Conservation (phyloP, 2,888 invertebrate species). For the Drosophila melanosoma region DNA sequence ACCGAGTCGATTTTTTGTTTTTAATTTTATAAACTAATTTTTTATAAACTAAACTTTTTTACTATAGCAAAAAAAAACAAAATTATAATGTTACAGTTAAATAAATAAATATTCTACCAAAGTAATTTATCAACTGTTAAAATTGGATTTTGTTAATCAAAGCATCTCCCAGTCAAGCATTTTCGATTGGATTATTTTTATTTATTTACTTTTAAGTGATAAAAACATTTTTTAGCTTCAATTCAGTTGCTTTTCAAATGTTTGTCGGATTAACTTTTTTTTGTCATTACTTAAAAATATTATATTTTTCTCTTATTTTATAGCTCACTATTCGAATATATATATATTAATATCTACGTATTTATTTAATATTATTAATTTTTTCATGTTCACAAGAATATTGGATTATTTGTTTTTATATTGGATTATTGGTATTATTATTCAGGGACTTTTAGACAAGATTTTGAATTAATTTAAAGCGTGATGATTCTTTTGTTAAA, state of each 20-base stretch:
- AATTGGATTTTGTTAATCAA: background rate
- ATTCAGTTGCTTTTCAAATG: background rate
- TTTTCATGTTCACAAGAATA: too few species aligned
- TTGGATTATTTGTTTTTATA: background rate
- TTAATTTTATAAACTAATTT: background rate
- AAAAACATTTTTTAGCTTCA: background rate
- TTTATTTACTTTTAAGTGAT: background rate
- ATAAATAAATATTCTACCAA: background rate
- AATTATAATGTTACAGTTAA: background rate
- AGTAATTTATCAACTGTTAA: background rate
- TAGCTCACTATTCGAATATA: background rate
- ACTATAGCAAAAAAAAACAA: background rate
- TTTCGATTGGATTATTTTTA: background rate
- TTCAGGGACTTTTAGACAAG: background rate
- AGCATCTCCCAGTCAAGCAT: background rate
- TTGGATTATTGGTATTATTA: too few species aligned
- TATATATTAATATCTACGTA: background rate
- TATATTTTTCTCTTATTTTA: background rate
- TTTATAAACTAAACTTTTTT: background rate
- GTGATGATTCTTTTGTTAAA: background rate
- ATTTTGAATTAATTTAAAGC: background rate
- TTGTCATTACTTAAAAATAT: conserved; percentile 4
- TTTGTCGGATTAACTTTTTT: conserved; percentile 12
- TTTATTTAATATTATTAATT: background rate
- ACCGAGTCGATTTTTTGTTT: background rate